Conservation (phyloP, 2,888 invertebrate species). For the Agrochola lota region DNA sequence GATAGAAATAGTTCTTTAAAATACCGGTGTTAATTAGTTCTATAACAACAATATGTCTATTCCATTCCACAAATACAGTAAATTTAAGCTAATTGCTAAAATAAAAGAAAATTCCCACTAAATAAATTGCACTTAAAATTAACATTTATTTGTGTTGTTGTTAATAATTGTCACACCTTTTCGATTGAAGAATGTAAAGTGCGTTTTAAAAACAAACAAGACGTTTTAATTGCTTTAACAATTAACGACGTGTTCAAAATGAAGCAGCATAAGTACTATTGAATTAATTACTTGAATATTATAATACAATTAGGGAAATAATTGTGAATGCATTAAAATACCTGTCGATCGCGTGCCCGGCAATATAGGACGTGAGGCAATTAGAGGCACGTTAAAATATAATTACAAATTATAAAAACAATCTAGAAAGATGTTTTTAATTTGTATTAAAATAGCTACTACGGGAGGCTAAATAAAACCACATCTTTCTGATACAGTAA, state of each 20-base stretch:
- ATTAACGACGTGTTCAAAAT: slow-evolving; percentile 36
- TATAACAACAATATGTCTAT: not conserved
- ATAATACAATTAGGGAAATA: slow-evolving; percentile 53
- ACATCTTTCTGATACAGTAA: too few species aligned
- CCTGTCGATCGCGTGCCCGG: slow-evolving; percentile 67
- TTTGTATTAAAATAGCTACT: slow-evolving; percentile 9
- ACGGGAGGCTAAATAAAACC: not conserved
- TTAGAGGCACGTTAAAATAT: slow-evolving; percentile 62
- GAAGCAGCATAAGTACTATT: slow-evolving; percentile 34
- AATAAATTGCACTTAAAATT: not conserved
- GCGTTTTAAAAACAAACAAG: slow-evolving; percentile 15
- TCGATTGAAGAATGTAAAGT: slow-evolving; percentile 13
- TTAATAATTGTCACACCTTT: not conserved
- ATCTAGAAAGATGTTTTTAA: slow-evolving; percentile 16
- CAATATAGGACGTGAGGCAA: slow-evolving; percentile 66
- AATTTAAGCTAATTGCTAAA: not conserved
- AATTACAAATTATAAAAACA: slow-evolving; percentile 38
- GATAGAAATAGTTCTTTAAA: not conserved
- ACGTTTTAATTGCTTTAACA: slow-evolving; percentile 18
- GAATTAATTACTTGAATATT: slow-evolving; percentile 51
- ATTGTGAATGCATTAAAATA: slow-evolving; percentile 64
- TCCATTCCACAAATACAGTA: not conserved
- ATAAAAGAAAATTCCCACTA: not conserved
- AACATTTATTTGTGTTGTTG: not conserved
- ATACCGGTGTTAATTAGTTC: not conserved